Conservation (phyloP, 2,113 vertebrate genomes). For the Phasianus colchicus region DNA sequence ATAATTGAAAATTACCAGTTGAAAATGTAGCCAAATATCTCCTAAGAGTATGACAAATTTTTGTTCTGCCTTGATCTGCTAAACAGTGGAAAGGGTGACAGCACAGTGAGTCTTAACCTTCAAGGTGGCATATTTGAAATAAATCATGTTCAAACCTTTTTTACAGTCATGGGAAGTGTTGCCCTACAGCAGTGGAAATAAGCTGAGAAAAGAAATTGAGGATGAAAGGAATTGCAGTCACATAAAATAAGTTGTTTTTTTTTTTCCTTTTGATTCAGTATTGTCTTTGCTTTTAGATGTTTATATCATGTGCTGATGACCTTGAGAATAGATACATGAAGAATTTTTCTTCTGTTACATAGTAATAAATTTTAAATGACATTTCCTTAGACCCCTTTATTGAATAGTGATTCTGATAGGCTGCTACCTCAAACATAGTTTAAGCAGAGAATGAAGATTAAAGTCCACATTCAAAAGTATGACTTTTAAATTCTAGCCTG, state of each 20-base stretch:
- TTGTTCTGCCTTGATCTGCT: slow-evolving; percentile 25
- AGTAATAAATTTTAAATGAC: slow-evolving; percentile 31
- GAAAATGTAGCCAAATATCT: not conserved
- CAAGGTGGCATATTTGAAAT: slow-evolving; percentile 59
- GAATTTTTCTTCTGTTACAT: slow-evolving; percentile 12
- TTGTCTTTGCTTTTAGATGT: slow-evolving; percentile 49
- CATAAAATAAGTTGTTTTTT: slow-evolving; percentile 36
- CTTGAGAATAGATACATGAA: not conserved
- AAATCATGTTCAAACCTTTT: slow-evolving; percentile 50
- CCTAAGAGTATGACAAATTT: not conserved
- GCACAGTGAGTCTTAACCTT: slow-evolving; percentile 60
- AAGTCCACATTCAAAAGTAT: slow-evolving; percentile 29
- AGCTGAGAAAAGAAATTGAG: slow-evolving; percentile 39
- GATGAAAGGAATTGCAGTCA: slow-evolving; percentile 38
- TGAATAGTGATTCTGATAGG: slow-evolving; percentile 2
- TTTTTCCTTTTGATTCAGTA: slow-evolving; percentile 48
- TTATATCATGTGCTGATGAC: slow-evolving; percentile 4
- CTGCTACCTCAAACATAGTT: slow-evolving; percentile 12
- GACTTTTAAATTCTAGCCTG: slow-evolving; percentile 52
- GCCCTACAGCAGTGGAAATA: slow-evolving; percentile 55
- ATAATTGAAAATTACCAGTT: not conserved
- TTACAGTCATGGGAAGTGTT: slow-evolving; percentile 55
- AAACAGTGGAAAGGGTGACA: not conserved
- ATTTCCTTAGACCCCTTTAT: not conserved
- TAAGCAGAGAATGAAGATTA: slow-evolving; percentile 58